Evolutionary conservation across 1,140 invertebrate genomes (phyloP), one percentile per base, ranked within the genome.

Genomic region (Fopius arisanus): DNA sequence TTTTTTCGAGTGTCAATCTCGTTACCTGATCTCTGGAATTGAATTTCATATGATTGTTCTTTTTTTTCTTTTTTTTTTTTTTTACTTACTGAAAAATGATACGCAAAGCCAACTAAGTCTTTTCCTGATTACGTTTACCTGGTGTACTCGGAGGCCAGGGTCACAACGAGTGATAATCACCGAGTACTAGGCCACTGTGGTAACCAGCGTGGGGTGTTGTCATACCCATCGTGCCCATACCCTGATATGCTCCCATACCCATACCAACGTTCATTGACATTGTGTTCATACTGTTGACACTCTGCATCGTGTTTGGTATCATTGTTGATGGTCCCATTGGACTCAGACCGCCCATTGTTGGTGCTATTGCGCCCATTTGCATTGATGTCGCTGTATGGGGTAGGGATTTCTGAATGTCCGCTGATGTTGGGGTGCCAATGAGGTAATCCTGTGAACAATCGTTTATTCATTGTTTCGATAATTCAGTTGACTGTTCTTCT

Each of bases 131-230:
- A 63, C 83, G 83, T 76, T 87, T 87, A 71, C 80, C 74, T 76
- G 85, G 84, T 68, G 77, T 84, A 54, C 79, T 80, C 69, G 80
- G 84, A 78, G 81, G 79, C 87, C 87, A 87, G 83, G 85, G 86
- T 88, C 87, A 88, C 86, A 88, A 88, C 71, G 86, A 85, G 63
- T 88, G 87, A 74, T 88, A 88, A 41, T 88, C 86, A 41, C 86
- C 86, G 71, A 88, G 79, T 59, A 88, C 87, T 59, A 88, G 78
- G 29, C 84, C 84, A 75, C 85, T 86, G 79, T 87, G 87, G 74
- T 88, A 88, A 74, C 83, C 80, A n/a, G 81, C 78, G 74, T 88
- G 87, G 3, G 84, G 80, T 26, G 82, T 78, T 0, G 86, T 82
- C 86, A 88, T 88, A 0, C 86, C 85, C 86, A 87, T 87, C 7